Evolutionary conservation across 2,113 vertebrate genomes (phyloP).

Genomic region (Patagioenas fasciata): DNA sequence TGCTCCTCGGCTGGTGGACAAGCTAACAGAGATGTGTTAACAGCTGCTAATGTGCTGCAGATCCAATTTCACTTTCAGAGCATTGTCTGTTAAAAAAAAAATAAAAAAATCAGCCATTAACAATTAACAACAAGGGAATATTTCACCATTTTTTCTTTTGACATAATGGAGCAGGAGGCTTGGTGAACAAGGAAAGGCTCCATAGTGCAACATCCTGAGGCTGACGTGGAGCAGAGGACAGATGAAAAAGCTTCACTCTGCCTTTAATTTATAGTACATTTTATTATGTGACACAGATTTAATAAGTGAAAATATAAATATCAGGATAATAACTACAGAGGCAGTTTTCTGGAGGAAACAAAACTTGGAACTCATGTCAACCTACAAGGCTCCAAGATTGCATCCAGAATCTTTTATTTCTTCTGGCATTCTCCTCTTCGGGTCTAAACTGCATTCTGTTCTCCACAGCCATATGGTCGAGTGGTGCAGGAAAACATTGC

Average conservation of each 20-base stretch:
- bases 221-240: not conserved
- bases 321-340: slow-evolving; percentile 14
- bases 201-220: not conserved
- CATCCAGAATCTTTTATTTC: not conserved
- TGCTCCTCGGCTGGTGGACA: not conserved
- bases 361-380: not conserved
- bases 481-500: not conserved
- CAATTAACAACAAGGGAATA: slow-evolving; percentile 33
- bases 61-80: not conserved
- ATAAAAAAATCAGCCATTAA: not conserved
- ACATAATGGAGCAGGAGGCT: not conserved
- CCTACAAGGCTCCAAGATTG: not conserved
- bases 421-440: not conserved
- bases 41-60: slow-evolving; percentile 51
- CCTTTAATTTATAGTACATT: slow-evolving; percentile 42
- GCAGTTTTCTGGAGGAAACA: not conserved
- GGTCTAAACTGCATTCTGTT: not conserved
- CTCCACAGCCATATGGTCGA: not conserved
- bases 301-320: slow-evolving; percentile 52
- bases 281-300: slow-evolving; percentile 15
- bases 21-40: slow-evolving; percentile 50
- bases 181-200: not conserved
- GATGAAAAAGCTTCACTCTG: not conserved
- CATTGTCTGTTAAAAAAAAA: not conserved
- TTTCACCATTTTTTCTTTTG: not conserved